Evolutionary conservation across 2,888 invertebrate genomes (phyloP).

Genomic region (Lasioglossum figueresi): DNA sequence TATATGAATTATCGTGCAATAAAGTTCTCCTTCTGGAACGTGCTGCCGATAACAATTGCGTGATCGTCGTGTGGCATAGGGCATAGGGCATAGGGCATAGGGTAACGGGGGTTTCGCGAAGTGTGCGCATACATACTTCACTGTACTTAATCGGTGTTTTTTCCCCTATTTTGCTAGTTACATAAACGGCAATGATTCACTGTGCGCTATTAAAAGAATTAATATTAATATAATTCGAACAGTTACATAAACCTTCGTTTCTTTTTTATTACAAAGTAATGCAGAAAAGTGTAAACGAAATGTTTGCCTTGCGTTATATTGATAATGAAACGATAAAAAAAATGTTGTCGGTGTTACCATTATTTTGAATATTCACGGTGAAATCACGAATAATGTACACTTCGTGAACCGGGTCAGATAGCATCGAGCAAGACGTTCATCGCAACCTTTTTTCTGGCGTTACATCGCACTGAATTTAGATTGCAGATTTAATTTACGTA

Average conservation of each 20-base stretch:
- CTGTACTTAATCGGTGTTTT: not conserved
- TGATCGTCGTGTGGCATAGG: not conserved
- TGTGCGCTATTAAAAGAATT: not conserved
- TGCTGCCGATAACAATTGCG: not conserved
- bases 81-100: too few species aligned
- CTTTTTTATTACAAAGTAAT: not conserved
- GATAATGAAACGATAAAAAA: not conserved
- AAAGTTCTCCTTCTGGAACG: not conserved
- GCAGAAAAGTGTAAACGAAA: not conserved
- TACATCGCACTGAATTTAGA: not conserved
- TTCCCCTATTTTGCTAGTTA: not conserved
- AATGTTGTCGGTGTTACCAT: not conserved
- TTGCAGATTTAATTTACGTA: conserved; percentile 7
- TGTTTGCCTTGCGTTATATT: not conserved
- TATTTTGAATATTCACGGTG: not conserved
- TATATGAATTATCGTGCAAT: conserved; percentile 21
- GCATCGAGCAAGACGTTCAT: not conserved
- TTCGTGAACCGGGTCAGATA: not conserved
- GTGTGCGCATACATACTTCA: not conserved
- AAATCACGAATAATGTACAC: not conserved
- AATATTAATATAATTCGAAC: not conserved
- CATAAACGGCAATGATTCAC: not conserved
- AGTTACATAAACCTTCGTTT: not conserved
- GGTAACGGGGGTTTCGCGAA: not conserved
- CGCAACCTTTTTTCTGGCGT: not conserved